Evolutionary conservation across 2,888 invertebrate genomes (phyloP).

Genomic region (Xylocampa areola): DNA sequence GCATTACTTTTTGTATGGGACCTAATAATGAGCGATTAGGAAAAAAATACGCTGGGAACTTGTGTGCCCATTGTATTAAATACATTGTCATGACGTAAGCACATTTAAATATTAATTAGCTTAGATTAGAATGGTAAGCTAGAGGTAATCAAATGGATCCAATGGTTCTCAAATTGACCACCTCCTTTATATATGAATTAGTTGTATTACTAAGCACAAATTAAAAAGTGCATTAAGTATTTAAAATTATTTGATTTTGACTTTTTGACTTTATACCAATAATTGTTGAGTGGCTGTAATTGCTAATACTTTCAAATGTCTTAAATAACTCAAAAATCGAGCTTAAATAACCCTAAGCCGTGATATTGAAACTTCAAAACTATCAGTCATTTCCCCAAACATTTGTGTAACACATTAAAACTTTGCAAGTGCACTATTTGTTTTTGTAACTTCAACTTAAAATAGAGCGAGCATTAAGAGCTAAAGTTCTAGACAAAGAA

Average conservation of each 20-base stretch:
- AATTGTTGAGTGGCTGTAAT: too few species aligned
- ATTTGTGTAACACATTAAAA: constrained; percentile 29
- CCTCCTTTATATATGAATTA: constrained; percentile 54
- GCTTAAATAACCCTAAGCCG: neutral
- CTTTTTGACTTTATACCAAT: neutral
- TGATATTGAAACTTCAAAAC: constrained; percentile 13
- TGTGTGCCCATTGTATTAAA: constrained; percentile 76
- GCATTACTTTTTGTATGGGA: constrained; percentile 75
- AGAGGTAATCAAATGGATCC: constrained; percentile 55
- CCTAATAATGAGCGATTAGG: constrained; percentile 84
- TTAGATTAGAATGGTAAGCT: constrained; percentile 67
- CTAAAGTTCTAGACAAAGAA: constrained; percentile 56
- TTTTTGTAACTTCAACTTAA: constrained; percentile 37
- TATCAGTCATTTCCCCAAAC: constrained; percentile 3
- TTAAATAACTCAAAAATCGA: neutral
- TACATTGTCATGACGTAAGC: constrained; percentile 84
- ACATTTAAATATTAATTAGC: constrained; percentile 82
- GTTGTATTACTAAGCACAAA: constrained; percentile 27
- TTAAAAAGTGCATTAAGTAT: constrained; percentile 35
- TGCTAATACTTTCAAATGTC: too few species aligned
- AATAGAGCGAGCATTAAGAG: constrained; percentile 46
- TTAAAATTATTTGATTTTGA: constrained; percentile 9
- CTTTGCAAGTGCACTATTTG: constrained; percentile 43
- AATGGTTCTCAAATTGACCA: constrained; percentile 40
- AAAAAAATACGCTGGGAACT: constrained; percentile 78